Base-by-base conservation (phyloP, 2,113 vertebrate genomes). In the Hassar affinis region DNA sequence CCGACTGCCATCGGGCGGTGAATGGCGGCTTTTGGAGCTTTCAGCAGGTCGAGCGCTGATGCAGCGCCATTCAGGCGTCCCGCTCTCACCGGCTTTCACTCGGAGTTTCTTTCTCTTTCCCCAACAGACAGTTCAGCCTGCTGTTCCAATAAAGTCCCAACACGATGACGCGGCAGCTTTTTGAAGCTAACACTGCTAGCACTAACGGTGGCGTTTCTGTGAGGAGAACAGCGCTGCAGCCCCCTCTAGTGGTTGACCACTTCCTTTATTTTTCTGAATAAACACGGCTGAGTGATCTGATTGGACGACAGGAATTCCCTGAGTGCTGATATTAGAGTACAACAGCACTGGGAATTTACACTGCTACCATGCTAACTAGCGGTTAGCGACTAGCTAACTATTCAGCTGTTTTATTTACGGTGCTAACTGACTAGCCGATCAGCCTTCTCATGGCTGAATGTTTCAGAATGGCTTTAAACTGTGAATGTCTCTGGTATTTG, bases 11-110 rank as follows among this genome's bases (percentile, higher is more conserved):
- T 71, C 33, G 3, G 4, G 30, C n/a, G 18, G n/a, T 9, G 25
- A 61, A 42, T 45, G 68, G 66, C 66, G 20, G 64, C 30, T 69
- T 42, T 35, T n/a, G 47, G 49, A 35, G 61, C 79, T 52, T 79
- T 79, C 0, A 62, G n/a, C 78, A 71, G 51, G 51, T 57, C 49
- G 30, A 56, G 64, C 64, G 14, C 30, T 54, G 57, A 78, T 22
- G 30, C 27, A 54, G 82, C 59, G 15, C 0, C 30, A 38, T 56
- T 68, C 74, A 83, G 82, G 35, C 61, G 49, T 57, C 62, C 75
- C 12, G n/a, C 22, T 22, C 68, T 45, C 2, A 3, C 5, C 2
- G 20, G 1, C 7, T 66, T 30, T 11, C 20, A 22, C 17, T 45
- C 15, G 0, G 11, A 51, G 8, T 49, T 49, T 33, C 25, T 47